Conservation (phyloP, 2,888 invertebrate species). For the Epsilonema sp. region DNA sequence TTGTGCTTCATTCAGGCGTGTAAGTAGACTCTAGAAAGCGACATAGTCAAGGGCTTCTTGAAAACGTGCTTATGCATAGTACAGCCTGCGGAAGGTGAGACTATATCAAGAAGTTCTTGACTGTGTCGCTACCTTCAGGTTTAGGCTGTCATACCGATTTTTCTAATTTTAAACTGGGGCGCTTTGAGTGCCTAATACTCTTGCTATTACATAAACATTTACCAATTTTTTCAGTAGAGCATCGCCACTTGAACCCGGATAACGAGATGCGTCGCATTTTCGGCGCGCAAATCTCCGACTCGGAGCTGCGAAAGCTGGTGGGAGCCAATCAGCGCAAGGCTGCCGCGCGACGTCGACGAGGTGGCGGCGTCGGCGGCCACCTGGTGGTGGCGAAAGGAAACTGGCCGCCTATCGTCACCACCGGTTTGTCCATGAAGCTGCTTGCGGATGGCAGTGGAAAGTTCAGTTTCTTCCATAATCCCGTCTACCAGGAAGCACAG, state of each 20-base stretch:
- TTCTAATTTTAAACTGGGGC: too few relatives aligned
- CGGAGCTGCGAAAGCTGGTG: conserved; percentile 38
- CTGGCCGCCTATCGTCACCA: conserved; percentile 45
- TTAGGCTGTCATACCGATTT: too few relatives aligned
- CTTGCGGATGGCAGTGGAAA: conserved; percentile 40
- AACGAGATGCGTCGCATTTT: conserved; percentile 61
- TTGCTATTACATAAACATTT: too few relatives aligned
- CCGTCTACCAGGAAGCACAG: conserved; percentile 51
- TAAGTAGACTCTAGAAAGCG: too few relatives aligned
- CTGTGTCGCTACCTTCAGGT: too few relatives aligned
- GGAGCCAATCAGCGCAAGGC: not conserved
- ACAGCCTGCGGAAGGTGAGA: too few relatives aligned
- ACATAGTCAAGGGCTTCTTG: too few relatives aligned
- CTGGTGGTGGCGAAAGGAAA: conserved; percentile 48
- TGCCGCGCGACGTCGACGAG: not conserved
- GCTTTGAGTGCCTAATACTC: too few relatives aligned
- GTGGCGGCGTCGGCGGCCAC: not conserved
- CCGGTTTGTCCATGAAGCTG: conserved; percentile 48
- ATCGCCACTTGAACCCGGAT: conserved; percentile 52
- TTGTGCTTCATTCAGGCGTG: too few relatives aligned
- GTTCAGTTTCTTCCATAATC: conserved; percentile 53
- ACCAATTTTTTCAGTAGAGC: conserved; percentile 39
- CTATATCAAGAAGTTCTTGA: too few relatives aligned
- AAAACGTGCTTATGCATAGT: too few relatives aligned
- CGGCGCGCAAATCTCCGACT: conserved; percentile 53